These are phyloP conservation scores for Ramphastos sulfuratus DNA, from an alignment of 2,113 vertebrate genomes.

Conservation along the genomic window DNA sequence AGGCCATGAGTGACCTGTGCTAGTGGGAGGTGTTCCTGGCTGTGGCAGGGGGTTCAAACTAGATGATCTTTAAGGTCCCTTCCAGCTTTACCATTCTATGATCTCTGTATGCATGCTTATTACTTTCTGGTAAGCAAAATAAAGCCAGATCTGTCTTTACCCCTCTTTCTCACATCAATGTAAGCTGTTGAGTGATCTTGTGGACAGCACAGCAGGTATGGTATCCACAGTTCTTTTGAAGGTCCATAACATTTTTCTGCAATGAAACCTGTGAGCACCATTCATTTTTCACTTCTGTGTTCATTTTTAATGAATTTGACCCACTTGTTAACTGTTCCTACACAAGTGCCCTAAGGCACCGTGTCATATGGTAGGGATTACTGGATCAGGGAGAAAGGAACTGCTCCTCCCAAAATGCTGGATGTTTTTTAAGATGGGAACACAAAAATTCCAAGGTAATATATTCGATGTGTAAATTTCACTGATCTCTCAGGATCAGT, in stretches of 20 bases:
- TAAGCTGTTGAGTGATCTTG: background rate
- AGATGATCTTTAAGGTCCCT: too few species aligned
- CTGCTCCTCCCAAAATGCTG: background rate
- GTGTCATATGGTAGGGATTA: rapidly evolving
- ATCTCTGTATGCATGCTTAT: background rate
- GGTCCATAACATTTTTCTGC: background rate
- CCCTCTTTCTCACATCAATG: background rate
- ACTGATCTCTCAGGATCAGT: background rate
- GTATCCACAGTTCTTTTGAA: background rate
- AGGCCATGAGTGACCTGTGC: too few species aligned
- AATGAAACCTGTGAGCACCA: background rate
- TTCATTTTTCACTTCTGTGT: background rate
- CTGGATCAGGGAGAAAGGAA: background rate
- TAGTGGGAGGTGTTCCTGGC: too few species aligned
- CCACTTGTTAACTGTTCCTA: background rate
- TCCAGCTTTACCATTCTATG: too few species aligned
- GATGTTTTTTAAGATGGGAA: background rate
- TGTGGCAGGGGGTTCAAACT: too few species aligned
- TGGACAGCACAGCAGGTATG: rapidly evolving
- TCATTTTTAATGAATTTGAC: background rate
- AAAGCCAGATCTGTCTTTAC: background rate
- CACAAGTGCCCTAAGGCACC: background rate
- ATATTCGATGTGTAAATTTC: background rate
- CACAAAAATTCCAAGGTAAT: background rate
- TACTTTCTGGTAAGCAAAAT: background rate